Evolutionary conservation across 1,140 invertebrate genomes (phyloP).

Genomic region (Leptoteleia sp.): DNA sequence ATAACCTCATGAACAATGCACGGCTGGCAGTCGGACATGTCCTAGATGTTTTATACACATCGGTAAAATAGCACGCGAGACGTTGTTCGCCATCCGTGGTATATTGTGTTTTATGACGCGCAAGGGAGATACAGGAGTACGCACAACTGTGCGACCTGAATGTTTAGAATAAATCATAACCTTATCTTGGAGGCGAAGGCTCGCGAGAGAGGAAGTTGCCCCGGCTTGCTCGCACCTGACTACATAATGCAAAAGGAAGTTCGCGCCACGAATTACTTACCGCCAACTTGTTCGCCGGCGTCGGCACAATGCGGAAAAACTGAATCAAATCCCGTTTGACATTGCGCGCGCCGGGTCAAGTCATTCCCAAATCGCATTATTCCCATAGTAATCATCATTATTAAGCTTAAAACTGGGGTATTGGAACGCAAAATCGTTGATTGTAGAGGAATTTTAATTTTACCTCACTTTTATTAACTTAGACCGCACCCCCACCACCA

Average conservation of each 20-base stretch:
- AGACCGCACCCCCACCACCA: no score
- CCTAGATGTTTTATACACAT: conserved; percentile 61
- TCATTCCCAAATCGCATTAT: no score
- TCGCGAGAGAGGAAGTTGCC: conserved; percentile 58
- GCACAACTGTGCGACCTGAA: conserved; percentile 63
- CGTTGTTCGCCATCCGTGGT: conserved; percentile 61
- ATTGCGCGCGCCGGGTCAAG: background rate
- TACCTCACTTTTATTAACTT: no score
- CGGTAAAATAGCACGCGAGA: conserved; percentile 54
- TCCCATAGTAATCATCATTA: no score
- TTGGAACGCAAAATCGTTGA: no score
- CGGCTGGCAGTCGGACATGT: conserved; percentile 45
- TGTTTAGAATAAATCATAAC: conserved; percentile 68
- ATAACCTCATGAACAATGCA: conserved; percentile 55
- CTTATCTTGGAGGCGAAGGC: conserved; percentile 61
- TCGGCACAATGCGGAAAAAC: conserved; percentile 42
- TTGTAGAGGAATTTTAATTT: no score
- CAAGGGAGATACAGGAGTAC: conserved; percentile 65
- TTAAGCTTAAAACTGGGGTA: no score
- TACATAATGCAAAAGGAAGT: conserved; percentile 63
- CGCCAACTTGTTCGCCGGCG: conserved; percentile 45
- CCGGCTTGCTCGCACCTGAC: conserved; percentile 58
- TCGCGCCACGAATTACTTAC: conserved; percentile 59
- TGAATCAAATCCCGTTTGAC: conserved; percentile 42
- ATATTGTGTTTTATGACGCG: conserved; percentile 66